phyloP scores from a whole-genome alignment of 2,113 vertebrate species.

The Amphiprion percula region DNA sequence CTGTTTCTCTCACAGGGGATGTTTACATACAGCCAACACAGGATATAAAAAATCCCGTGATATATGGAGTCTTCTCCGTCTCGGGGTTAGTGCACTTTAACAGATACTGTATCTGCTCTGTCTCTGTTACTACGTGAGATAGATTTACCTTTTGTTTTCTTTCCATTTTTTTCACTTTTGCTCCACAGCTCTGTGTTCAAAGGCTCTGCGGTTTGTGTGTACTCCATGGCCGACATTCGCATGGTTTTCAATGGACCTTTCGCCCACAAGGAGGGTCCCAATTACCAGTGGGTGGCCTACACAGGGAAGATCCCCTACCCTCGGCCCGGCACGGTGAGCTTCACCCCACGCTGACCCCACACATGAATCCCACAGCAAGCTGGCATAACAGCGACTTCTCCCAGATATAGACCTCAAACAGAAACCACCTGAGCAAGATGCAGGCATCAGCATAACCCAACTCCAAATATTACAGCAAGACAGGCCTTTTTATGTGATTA shows the following conservation, averaged over 20 bases:
- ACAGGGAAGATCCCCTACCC: slow-evolving; percentile 98
- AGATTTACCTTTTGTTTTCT: not conserved
- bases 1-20: slow-evolving; percentile 87
- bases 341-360: slow-evolving; percentile 19
- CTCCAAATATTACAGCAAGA: slow-evolving; percentile 3
- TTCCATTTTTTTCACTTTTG: not conserved
- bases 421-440: slow-evolving; percentile 40
- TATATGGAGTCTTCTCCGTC: slow-evolving; percentile 95
- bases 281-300: slow-evolving; percentile 99
- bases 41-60: slow-evolving; percentile 95
- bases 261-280: slow-evolving; percentile 97
- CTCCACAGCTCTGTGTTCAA: slow-evolving; percentile 93
- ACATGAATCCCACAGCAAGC: slow-evolving; percentile 22
- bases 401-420: slow-evolving; percentile 40
- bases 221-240: slow-evolving; percentile 98
- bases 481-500: slow-evolving; percentile 2
- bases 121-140: not conserved
- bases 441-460: slow-evolving; percentile 26
- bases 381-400: slow-evolving; percentile 33
- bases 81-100: slow-evolving; percentile 88
- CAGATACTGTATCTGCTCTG: not conserved
- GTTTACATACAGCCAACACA: slow-evolving; percentile 98
- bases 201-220: slow-evolving; percentile 96
- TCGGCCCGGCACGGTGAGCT: slow-evolving; percentile 94
- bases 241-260: slow-evolving; percentile 99